Conservation (phyloP, 2,113 vertebrate genomes). For the Heloderma charlesbogerti region DNA sequence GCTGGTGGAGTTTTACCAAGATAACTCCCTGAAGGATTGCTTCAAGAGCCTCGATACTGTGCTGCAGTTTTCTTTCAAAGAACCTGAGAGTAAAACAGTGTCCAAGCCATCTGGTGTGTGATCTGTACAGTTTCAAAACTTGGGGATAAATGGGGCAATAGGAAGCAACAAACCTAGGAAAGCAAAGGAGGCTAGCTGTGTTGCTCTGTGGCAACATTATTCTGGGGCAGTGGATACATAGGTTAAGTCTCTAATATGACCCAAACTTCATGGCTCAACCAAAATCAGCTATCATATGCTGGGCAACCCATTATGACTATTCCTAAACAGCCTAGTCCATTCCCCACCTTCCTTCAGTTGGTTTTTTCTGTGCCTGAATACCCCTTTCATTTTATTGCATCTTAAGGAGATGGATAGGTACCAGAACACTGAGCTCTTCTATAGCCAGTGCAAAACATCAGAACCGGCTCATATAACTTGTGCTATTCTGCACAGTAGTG, state of each 20-base stretch:
- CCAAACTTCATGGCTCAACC: not conserved
- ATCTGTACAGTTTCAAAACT: not conserved
- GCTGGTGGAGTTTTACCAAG: slow-evolving; percentile 89
- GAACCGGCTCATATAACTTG: not conserved
- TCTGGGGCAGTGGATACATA: not conserved
- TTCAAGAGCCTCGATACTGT: slow-evolving; percentile 90
- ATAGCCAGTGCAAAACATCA: not conserved
- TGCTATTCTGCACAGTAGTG: not conserved
- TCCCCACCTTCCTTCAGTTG: not conserved
- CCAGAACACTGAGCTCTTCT: not conserved
- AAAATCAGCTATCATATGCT: not conserved
- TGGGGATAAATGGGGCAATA: not conserved
- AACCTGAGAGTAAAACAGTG: slow-evolving; percentile 80
- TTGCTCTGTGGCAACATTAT: not conserved
- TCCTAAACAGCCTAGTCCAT: not conserved
- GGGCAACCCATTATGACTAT: not conserved
- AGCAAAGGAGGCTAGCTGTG: not conserved
- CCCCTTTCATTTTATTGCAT: not conserved
- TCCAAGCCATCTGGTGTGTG: slow-evolving; percentile 73
- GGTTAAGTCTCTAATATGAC: not conserved
- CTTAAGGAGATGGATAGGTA: not conserved
- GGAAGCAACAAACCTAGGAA: not conserved
- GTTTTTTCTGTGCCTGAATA: not conserved
- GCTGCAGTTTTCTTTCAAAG: slow-evolving; percentile 86
- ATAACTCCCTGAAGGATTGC: slow-evolving; percentile 90